Base-by-base conservation (phyloP, 2,113 vertebrate species). In the Zeus faber region DNA sequence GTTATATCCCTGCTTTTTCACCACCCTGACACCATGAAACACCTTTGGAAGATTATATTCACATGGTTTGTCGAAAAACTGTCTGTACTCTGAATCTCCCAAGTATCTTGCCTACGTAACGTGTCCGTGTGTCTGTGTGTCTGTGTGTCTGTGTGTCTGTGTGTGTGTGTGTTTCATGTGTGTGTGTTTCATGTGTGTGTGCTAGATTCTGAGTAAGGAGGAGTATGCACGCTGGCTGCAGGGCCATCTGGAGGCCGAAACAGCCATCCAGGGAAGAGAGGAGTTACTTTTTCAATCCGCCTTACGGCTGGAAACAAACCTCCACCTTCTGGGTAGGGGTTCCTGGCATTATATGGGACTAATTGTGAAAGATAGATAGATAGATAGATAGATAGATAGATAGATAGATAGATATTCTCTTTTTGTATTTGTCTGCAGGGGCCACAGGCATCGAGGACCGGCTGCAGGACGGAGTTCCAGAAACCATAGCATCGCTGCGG, bases 361-460 rank as follows among this genome's bases (percentile, higher is more conserved):
- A 11, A 31, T 3, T 8, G 29, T 11, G 6, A 8, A 6, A 31
- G 29, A 31, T 31, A 31, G 6, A 31, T 11, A 31, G 29, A 31
- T 11, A n/a, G n/a, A n/a, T n/a, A n/a, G n/a, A n/a, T n/a, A n/a
- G n/a, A n/a, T n/a, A n/a, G n/a, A n/a, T n/a, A n/a, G n/a, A n/a
- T n/a, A n/a, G n/a, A n/a, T n/a, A n/a, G n/a, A n/a, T n/a, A n/a
- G n/a, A n/a, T n/a, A n/a, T n/a, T n/a, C n/a, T n/a, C n/a, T 11
- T 1, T 40, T 4, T 5, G n/a, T 45, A 9, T 35, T 20, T 23
- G 13, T 27, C 39, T 22, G 17, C 49, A 98, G 97, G 97, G 55
- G 97, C 94, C 13, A 99, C 97, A 0, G 97, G 95, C 29, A 90
- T 99, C 24, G 97, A 98, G 81, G 97, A 99, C 70, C 89, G 94